Evolutionary conservation across 2,888 invertebrate species (phyloP).

Genomic region (Scaptomyza parva): DNA sequence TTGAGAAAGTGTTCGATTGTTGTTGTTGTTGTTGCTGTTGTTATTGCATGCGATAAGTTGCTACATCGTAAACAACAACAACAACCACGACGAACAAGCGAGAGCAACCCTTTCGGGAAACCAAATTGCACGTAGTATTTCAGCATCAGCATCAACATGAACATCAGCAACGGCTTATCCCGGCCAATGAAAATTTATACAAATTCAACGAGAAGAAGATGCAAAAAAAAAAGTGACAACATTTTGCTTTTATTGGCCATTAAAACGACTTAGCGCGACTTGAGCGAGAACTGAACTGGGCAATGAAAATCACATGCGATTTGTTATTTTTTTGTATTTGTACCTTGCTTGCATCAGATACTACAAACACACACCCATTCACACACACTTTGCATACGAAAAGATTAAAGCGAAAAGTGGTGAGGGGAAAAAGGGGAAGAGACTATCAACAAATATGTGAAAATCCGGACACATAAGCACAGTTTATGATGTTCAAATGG

Average conservation of each 20-base stretch:
- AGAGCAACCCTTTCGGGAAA: conserved; percentile 60
- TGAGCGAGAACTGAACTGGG: conserved; percentile 59
- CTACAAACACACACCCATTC: conserved; percentile 1
- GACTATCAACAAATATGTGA: conserved; percentile 14
- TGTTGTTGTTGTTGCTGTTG: conserved; percentile 26
- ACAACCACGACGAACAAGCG: conserved; percentile 16
- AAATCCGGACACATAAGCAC: conserved; percentile 23
- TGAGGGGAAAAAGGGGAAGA: neutral
- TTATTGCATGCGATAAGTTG: conserved; percentile 74
- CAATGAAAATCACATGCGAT: conserved; percentile 61
- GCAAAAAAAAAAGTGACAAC: conserved; percentile 80
- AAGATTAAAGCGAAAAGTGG: neutral
- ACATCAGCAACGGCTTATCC: conserved; percentile 70
- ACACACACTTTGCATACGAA: conserved; percentile 70
- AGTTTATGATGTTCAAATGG: conserved; percentile 19
- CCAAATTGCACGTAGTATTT: conserved; percentile 80
- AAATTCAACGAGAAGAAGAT: conserved; percentile 58
- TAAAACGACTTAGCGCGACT: conserved; percentile 84
- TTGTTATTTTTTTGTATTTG: conserved; percentile 43
- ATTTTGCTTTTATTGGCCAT: conserved; percentile 85
- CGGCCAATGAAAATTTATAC: conserved; percentile 82
- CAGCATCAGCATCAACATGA: conserved; percentile 69
- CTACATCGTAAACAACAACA: conserved; percentile 78
- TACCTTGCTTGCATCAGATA: conserved; percentile 49
- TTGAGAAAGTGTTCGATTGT: conserved; percentile 50